These are phyloP conservation scores for Gymnothorax javanicus DNA, from an alignment of 2,797 vertebrate genomes.

Conservation along the genomic window DNA sequence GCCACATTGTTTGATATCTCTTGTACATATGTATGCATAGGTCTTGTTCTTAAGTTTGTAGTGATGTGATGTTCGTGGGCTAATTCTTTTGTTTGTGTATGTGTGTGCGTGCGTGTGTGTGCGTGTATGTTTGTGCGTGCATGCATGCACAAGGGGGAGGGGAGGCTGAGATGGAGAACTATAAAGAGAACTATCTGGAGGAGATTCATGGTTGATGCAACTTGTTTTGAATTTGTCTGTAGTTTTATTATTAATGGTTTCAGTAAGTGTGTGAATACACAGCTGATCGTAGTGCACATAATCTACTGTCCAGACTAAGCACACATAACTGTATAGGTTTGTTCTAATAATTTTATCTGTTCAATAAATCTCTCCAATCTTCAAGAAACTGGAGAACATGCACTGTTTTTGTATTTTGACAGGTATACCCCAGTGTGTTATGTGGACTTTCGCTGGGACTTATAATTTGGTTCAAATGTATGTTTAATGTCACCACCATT, in stretches of 20 bases:
- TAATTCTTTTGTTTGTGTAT: conserved; percentile 44
- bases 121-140: too few species aligned
- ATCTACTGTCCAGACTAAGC: conserved; percentile 73
- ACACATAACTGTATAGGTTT: conserved; percentile 66
- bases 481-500: neutral
- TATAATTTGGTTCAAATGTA: neutral
- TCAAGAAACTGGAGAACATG: conserved; percentile 50
- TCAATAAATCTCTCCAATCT: conserved; percentile 63
- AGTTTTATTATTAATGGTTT: conserved; percentile 56
- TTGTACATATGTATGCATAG: conserved; percentile 83
- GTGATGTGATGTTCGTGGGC: conserved; percentile 68
- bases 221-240: conserved; percentile 65
- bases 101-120: conserved; percentile 35
- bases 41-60: conserved; percentile 73
- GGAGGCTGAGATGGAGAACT: conserved; percentile 36
- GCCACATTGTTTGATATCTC: conserved; percentile 53
- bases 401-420: conserved; percentile 25
- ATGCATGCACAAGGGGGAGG: conserved; percentile 8
- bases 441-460: neutral
- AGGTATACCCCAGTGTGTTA: neutral
- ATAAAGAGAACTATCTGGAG: conserved; percentile 65
- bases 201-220: conserved; percentile 70
- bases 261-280: conserved; percentile 65
- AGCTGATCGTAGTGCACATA: conserved; percentile 76
- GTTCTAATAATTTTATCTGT: conserved; percentile 62